These are phyloP conservation scores for Cyprinodon diabolis DNA, from an alignment of 2,797 vertebrate genomes.

Conservation along the genomic window DNA sequence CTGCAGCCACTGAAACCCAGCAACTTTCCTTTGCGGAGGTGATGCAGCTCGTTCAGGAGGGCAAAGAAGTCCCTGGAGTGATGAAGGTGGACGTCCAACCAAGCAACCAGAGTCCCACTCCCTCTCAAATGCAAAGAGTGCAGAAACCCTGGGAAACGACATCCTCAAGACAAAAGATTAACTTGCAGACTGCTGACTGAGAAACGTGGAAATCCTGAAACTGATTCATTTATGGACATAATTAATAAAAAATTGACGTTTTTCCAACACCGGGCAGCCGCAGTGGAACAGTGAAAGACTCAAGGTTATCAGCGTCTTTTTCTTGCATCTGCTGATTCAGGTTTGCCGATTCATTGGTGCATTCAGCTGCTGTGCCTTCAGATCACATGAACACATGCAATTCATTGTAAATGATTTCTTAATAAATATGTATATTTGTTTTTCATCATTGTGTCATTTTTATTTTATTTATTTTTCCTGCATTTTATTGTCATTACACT, in stretches of 20 bases:
- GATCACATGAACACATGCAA: too few relatives aligned
- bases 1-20: constrained; percentile 13
- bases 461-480: too few relatives aligned
- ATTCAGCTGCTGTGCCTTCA: too few relatives aligned
- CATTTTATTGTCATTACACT: too few relatives aligned
- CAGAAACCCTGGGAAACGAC: constrained; percentile 79
- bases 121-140: constrained; percentile 72
- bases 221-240: background rate
- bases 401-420: too few relatives aligned
- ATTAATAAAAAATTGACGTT: background rate
- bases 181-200: too few relatives aligned
- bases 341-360: too few relatives aligned
- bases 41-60: constrained; percentile 78
- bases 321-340: too few relatives aligned
- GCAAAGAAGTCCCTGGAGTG: constrained; percentile 77
- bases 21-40: constrained; percentile 79
- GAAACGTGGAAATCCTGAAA: background rate
- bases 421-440: too few relatives aligned
- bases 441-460: too few relatives aligned
- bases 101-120: constrained; percentile 73
- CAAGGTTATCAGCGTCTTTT: too few relatives aligned
- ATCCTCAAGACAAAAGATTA: constrained; percentile 19
- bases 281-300: background rate
- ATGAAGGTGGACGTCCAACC: constrained; percentile 70
- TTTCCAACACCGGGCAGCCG: background rate